Conservation (phyloP, 2,113 vertebrate genomes). For the Silurus meridionalis region DNA sequence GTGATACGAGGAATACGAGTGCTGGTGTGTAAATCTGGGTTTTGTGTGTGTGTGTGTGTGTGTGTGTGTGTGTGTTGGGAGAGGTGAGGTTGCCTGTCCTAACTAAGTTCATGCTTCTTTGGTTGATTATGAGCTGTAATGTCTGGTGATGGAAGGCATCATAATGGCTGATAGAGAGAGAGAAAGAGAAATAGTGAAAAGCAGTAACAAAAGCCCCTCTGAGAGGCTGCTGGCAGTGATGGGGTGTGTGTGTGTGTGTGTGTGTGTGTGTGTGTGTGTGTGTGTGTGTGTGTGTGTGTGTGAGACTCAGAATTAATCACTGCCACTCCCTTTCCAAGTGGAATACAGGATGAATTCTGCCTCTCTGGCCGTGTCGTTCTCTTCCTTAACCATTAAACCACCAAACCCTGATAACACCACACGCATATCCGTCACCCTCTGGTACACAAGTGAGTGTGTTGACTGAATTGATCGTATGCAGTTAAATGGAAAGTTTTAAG, state of each 20-base stretch:
- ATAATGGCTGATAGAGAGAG: conserved; percentile 51
- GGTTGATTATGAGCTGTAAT: conserved; percentile 64
- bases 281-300: not conserved
- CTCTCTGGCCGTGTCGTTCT: not conserved
- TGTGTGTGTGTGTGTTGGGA: not conserved
- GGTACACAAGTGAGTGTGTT: not conserved
- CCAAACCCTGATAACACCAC: not conserved
- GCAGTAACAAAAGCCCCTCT: conserved; percentile 56
- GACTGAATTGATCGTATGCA: not conserved
- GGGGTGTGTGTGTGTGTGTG: conserved; percentile 41
- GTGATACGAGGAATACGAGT: conserved; percentile 22
- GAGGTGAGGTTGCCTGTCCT: not conserved
- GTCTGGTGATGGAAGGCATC: conserved; percentile 64
- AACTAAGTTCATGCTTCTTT: conserved; percentile 21
- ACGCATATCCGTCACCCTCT: not conserved
- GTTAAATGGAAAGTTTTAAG: too few relatives aligned
- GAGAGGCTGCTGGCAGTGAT: conserved; percentile 59
- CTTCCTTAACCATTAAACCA: conserved; percentile 8
- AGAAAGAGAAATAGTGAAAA: conserved; percentile 17
- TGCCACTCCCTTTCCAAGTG: too few relatives aligned
- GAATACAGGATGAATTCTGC: conserved; percentile 11
- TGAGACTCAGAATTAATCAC: not conserved
- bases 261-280: conserved; percentile 34
- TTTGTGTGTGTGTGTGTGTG: not conserved
- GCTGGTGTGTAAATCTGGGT: conserved; percentile 35